Base-by-base conservation (phyloP, 1,140 invertebrate species). In the Apolygus lucorum region DNA sequence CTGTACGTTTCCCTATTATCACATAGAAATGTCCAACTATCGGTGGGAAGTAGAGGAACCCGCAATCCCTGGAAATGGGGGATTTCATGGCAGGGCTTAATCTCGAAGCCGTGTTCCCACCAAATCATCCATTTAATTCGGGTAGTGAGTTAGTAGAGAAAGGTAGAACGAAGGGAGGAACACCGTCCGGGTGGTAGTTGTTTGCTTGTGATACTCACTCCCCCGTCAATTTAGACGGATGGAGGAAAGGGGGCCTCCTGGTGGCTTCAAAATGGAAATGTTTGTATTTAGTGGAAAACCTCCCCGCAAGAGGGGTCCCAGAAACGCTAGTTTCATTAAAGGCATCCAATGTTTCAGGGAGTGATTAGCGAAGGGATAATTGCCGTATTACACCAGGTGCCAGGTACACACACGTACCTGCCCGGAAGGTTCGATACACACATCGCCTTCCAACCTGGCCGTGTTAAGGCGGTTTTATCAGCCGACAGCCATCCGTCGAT, bases 21-120 rank as follows among this genome's bases (percentile, higher is more conserved):
- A 59, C 54, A 59, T 59, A 59, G 54, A 59, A 59, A 59, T 59
- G 54, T 59, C 54, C 54, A 59, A 59, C 54, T 59, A 59, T 59
- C 22, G 54, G 54, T 8, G 8, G 8, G 34, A n/a, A n/a, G n/a
- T n/a, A n/a, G n/a, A n/a, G 34, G 34, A 42, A 42, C 34, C 34
- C 34, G 34, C 34, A 42, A 42, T 42, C 34, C 34, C 34, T 42
- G 4, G 34, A 17, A 42, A 17, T 17, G 17, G 34, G n/a, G n/a
- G n/a, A n/a, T 4, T 42, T 4, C 34, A 42, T 4, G 17, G 34
- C n/a, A 17, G 34, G 34, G 34, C 22, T 59, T 59, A 59, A 59
- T 59, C 54, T 59, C 54, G 54, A 59, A 13, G 22, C 54, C 54
- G 54, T 24, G 54, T 24, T 13, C 54, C 13, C 13, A 59, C 54